phyloP scores from a whole-genome alignment of 2,113 vertebrate genomes.

The Guaruba guarouba region DNA sequence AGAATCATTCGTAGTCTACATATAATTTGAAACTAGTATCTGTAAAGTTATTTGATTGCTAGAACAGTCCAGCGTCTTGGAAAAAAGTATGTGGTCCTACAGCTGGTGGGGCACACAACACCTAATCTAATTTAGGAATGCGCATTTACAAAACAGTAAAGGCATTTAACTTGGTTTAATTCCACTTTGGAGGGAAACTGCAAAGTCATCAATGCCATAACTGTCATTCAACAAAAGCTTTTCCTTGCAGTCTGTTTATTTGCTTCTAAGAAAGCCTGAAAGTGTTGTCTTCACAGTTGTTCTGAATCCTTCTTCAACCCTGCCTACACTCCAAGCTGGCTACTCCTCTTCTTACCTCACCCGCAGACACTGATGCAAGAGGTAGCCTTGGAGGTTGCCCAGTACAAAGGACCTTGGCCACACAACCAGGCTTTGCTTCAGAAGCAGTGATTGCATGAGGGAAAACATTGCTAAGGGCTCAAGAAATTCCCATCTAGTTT shows the following conservation, averaged over 20 bases:
- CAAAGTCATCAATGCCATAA: background rate
- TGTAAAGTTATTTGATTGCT: background rate
- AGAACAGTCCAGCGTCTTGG: background rate
- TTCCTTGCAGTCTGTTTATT: background rate
- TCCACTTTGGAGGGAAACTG: background rate
- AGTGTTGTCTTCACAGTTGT: background rate
- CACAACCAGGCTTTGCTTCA: background rate
- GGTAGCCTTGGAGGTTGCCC: background rate
- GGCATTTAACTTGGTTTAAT: background rate
- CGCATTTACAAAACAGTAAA: background rate
- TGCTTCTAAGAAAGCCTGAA: background rate
- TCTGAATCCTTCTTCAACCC: background rate
- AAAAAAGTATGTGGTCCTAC: background rate
- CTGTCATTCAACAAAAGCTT: background rate
- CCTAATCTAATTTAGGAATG: background rate
- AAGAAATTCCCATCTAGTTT: background rate
- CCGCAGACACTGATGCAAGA: background rate
- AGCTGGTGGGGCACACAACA: background rate
- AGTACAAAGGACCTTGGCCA: background rate
- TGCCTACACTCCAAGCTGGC: background rate
- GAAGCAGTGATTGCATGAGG: rapidly evolving
- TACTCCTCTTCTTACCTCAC: background rate
- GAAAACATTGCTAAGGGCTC: background rate
- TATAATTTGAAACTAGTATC: background rate
- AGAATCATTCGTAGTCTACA: background rate